Evolutionary conservation across 2,797 vertebrate species (phyloP), one percentile per base, ranked within the genome.

Genomic region (Adrianichthys oophorus): DNA sequence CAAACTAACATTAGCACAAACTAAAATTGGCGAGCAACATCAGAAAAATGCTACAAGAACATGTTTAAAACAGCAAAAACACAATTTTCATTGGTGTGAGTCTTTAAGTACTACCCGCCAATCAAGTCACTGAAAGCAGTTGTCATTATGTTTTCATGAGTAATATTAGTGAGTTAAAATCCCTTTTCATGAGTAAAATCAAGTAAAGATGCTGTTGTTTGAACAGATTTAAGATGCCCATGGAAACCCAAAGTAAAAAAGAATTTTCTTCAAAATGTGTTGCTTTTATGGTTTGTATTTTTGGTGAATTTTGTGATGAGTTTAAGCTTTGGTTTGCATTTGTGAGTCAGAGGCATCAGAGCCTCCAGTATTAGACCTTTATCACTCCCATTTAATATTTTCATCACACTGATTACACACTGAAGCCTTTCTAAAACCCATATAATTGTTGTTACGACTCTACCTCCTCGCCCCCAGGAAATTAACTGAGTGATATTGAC

Each of bases 331-430:
- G 48, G 71, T 76, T 63, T 60, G 19, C 53, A 49, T 52, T 4
- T 16, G 57, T 87, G 84, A 84, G 78, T 90, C 84, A 87, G 52
- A 74, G 65, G 48, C 76, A 44, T 56, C 74, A 37, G 48, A 68
- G 79, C 78, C 79, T 76, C 52, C 54, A 60, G 78, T 72, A 58
- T 61, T 65, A 73, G 68, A 80, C 65, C 67, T 73, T 56, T 82
- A 85, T 86, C 87, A 76, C 76, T 79, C 70, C 62, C 75, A 68
- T 84, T 90, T 83, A 80, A 84, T 85, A 77, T 84, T 85, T 86
- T 85, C 72, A 89, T 88, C 88, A 83, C 79, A 65, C 72, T 61
- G 59, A 83, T 86, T 79, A 79, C 70, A 83, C 74, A 61, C 41
- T 55, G 56, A 68, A 48, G 44, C 65, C 50, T 72, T 70, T 64